Base-by-base conservation (phyloP, 2,113 vertebrate genomes). In the Hippocampus comes region DNA sequence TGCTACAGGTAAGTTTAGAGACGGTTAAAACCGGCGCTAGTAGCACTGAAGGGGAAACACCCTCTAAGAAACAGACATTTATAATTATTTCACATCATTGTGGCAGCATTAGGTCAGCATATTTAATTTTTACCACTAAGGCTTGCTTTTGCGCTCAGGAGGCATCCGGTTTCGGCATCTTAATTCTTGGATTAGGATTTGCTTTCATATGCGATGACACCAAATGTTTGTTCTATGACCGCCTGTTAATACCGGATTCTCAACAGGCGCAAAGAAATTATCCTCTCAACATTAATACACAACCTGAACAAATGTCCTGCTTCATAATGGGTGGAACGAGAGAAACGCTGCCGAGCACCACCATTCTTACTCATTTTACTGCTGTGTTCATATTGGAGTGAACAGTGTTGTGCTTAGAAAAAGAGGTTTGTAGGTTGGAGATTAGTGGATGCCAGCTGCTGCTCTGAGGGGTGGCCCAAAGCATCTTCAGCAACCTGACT, bases 401-500 rank as follows among this genome's bases (percentile, higher is more conserved):
- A 83, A 78, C 71, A 71, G 69, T 63, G 73, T 74, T 74, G 77
- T 78, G 64, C 63, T 71, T 41, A 11, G 57, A 78, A 88, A 89
- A 88, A 55, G 79, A 84, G 87, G 85, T 91, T 88, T 90, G 73
- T 90, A 88, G 85, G 89, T 89, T 90, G 79, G 63, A 87, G 88
- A 90, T 90, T 90, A 90, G 80, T 43, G 74, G 72, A 77, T 49
- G 38, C 81, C 90, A 90, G 85, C 84, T 89, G 88, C 82, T 87
- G 30, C 30, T 34, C 72, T 67, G 72, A 76, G 78, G 73, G 65
- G 78, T 70, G 73, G 51, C 81, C 79, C 72, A 60, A 73, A 84
- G 86, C 76, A 77, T 78, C 84, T 78, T 34, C 48, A 53, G 15
- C 38, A 87, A 74, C 51, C 82, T 78, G 73, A 68, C 82, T 83